These are phyloP conservation scores for Blennius ocellaris DNA, from an alignment of 2,113 vertebrate species.

Conservation along the genomic window DNA sequence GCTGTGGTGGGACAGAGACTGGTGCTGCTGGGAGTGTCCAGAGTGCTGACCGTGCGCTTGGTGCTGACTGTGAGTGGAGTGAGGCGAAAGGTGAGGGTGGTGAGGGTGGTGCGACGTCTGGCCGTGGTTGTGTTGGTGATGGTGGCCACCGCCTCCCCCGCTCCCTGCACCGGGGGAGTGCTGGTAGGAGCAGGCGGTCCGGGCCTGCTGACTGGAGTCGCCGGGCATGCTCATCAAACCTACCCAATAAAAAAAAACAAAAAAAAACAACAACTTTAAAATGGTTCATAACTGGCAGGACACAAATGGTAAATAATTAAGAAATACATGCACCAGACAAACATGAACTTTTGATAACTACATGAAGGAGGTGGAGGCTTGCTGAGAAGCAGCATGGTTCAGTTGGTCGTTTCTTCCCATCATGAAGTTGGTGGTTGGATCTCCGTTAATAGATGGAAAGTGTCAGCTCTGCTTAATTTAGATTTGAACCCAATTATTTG, in stretches of 20 bases:
- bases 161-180: conserved; percentile 82
- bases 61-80: conserved; percentile 74
- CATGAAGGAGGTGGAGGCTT: no score
- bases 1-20: conserved; percentile 82
- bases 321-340: background rate
- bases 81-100: conserved; percentile 83
- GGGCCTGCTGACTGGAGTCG: conserved; percentile 83
- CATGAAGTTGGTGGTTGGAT: no score
- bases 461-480: no score
- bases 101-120: conserved; percentile 68
- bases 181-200: conserved; percentile 88
- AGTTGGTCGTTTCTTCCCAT: no score
- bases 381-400: no score
- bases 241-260: conserved; percentile 42
- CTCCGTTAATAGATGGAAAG: no score
- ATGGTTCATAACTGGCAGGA: no score
- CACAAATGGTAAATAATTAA: background rate
- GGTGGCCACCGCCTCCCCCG: conserved; percentile 75
- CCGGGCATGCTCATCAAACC: conserved; percentile 87
- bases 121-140: conserved; percentile 79
- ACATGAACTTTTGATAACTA: no score
- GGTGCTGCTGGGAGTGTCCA: conserved; percentile 72
- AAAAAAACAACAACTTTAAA: background rate
- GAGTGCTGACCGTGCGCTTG: conserved; percentile 75
- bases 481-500: no score